These are phyloP conservation scores for Pelochelys cantorii DNA, from an alignment of 2,797 vertebrate genomes.

Conservation along the genomic window DNA sequence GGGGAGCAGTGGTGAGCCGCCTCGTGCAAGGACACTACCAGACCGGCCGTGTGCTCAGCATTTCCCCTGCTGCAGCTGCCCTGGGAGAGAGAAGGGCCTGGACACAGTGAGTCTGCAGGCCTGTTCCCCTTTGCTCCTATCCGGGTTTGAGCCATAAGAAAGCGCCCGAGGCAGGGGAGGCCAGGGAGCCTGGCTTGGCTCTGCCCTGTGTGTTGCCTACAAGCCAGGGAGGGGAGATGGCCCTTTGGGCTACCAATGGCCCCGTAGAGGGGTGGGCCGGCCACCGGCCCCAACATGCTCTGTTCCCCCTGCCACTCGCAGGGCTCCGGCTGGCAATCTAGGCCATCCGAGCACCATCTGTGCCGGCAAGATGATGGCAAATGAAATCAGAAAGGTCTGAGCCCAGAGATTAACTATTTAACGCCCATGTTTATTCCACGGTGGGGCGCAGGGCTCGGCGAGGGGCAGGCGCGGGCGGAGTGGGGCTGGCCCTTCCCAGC, in stretches of 20 bases:
- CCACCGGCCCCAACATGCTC: neutral
- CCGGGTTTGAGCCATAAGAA: too few relatives aligned
- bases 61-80: too few relatives aligned
- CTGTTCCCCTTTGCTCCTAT: neutral
- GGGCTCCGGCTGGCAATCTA: neutral
- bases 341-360: neutral
- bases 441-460: neutral
- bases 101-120: too few relatives aligned
- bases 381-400: constrained; percentile 10
- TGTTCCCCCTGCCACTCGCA: neutral
- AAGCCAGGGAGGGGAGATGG: neutral
- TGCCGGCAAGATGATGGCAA: neutral
- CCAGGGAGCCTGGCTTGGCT: neutral
- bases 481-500: neutral
- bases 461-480: neutral
- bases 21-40: neutral
- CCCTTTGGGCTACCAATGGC: neutral
- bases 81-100: too few relatives aligned
- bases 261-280: neutral
- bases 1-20: too few relatives aligned
- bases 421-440: neutral
- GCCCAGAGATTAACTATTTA: neutral
- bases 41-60: too few relatives aligned
- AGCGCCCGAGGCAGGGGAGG: neutral
- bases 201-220: neutral